phyloP scores from a whole-genome alignment of 2,888 invertebrate genomes.

The Agriopis marginaria region DNA sequence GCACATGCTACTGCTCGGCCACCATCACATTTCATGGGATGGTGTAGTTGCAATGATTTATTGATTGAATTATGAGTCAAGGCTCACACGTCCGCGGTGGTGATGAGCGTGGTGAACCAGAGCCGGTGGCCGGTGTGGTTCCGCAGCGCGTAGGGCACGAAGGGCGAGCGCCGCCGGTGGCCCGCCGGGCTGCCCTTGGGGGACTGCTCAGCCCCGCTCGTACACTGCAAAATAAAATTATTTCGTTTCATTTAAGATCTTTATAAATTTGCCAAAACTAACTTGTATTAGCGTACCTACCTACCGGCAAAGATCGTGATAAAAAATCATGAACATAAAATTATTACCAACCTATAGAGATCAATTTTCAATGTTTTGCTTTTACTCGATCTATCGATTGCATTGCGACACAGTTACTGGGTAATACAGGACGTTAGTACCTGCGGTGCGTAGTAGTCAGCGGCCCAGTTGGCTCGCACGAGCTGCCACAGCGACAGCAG shows the following conservation, averaged over 20 bases:
- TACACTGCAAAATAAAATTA: constrained; percentile 32
- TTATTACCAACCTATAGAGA: no score
- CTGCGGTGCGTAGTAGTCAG: constrained; percentile 89
- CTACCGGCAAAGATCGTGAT: no score
- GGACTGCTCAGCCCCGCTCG: constrained; percentile 63
- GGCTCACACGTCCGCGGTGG: constrained; percentile 87
- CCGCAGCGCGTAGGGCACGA: constrained; percentile 96
- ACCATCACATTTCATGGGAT: no score
- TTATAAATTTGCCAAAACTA: no score
- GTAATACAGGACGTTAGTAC: constrained; percentile 42
- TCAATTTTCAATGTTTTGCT: no score
- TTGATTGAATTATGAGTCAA: neutral
- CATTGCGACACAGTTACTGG: no score
- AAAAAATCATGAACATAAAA: no score
- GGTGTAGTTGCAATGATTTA: no score
- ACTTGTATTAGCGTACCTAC: no score
- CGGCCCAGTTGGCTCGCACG: constrained; percentile 95
- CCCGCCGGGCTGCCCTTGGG: constrained; percentile 85
- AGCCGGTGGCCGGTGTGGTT: constrained; percentile 96
- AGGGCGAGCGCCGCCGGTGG: constrained; percentile 93
- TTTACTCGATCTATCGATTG: neutral
- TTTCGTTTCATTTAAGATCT: no score
- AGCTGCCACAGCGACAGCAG: constrained; percentile 93
- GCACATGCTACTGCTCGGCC: no score
- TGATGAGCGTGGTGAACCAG: constrained; percentile 94